A percentile compares a stretch with the other conserved stretches of the same genome.
These are phyloP conservation scores for Gila orcuttii DNA, from an alignment of 2,113 vertebrate species.

Conservation along the genomic window DNA sequence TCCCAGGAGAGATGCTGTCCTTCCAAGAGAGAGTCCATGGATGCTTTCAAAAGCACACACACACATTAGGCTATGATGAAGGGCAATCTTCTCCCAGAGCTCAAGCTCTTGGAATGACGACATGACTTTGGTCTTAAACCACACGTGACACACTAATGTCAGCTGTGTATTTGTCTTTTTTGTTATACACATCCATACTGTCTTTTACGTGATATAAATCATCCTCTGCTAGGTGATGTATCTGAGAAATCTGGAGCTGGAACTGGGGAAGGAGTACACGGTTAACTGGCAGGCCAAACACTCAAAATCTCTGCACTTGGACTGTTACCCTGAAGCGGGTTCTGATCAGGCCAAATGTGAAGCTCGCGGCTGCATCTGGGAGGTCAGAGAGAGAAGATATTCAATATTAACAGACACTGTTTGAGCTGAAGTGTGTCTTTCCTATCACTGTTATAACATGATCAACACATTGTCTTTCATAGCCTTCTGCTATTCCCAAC, in stretches of 20 bases:
- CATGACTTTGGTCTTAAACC: conserved; percentile 4
- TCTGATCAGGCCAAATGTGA: conserved; percentile 64
- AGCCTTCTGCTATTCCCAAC: not conserved
- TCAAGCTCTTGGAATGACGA: conserved; percentile 65
- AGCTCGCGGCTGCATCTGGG: conserved; percentile 76
- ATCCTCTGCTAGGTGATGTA: conserved; percentile 67
- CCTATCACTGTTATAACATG: not conserved
- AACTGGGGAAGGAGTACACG: conserved; percentile 70
- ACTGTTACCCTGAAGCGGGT: conserved; percentile 72
- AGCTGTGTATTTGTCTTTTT: conserved; percentile 50
- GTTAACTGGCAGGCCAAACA: conserved; percentile 60
- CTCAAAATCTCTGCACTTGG: conserved; percentile 57
- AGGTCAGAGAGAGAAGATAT: conserved; percentile 59
- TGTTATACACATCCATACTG: not conserved
- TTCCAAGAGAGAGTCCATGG: not conserved
- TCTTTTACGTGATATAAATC: not conserved
- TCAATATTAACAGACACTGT: too few relatives aligned
- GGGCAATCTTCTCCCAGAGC: conserved; percentile 10
- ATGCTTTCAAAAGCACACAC: not conserved
- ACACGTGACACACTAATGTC: conserved; percentile 59
- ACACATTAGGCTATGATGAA: conserved; percentile 35
- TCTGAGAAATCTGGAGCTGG: conserved; percentile 64
- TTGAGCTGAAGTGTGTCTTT: too few relatives aligned
- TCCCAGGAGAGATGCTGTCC: not conserved
- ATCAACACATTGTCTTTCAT: not conserved